These are phyloP conservation scores for Musca domestica DNA, from an alignment of 1,140 invertebrate species.

Conservation along the genomic window DNA sequence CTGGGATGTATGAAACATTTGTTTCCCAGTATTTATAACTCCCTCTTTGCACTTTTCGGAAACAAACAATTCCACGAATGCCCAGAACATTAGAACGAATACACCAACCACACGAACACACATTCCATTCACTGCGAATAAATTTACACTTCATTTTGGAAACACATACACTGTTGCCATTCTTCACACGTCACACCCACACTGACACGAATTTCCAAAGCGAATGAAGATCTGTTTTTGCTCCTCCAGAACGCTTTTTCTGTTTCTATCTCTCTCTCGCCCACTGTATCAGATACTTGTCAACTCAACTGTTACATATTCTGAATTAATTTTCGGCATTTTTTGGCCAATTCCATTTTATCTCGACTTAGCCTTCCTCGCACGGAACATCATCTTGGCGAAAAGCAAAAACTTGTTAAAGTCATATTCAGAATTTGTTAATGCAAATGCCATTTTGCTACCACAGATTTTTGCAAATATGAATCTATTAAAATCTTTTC, in stretches of 20 bases:
- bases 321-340: conserved; percentile 11
- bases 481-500: too few species aligned
- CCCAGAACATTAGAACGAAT: conserved; percentile 4
- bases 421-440: neutral
- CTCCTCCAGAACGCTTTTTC: neutral
- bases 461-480: too few species aligned
- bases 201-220: too few species aligned
- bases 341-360: neutral
- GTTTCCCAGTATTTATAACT: neutral
- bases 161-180: conserved; percentile 5
- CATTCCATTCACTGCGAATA: conserved; percentile 3
- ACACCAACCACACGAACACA: neutral
- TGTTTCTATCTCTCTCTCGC: neutral
- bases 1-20: neutral
- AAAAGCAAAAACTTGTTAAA: neutral
- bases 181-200: too few species aligned
- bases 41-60: too few species aligned
- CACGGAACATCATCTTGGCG: too few species aligned
- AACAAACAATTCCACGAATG: neutral
- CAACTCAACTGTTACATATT: conserved; percentile 11
- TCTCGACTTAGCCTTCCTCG: neutral
- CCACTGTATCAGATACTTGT: neutral
- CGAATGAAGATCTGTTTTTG: too few species aligned
- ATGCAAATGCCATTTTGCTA: too few species aligned
- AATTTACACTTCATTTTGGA: conserved; percentile 19